Evolutionary conservation across 2,113 vertebrate genomes (phyloP).

Genomic region (Brachirus orientalis): DNA sequence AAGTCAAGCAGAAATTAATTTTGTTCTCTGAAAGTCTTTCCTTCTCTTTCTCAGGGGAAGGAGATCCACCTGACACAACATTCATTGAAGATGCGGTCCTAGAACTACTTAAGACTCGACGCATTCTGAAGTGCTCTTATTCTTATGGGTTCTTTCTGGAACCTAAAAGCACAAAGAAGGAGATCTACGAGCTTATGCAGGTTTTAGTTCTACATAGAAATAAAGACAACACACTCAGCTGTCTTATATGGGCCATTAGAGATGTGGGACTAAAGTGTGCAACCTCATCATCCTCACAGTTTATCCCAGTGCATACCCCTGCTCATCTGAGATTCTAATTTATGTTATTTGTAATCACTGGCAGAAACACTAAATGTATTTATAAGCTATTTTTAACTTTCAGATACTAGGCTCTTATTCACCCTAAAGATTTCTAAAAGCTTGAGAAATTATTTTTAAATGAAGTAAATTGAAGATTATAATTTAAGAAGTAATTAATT

Average conservation of each 20-base stretch:
- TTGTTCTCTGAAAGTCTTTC: constrained; percentile 3
- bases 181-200: constrained; percentile 99
- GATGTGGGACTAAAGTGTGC: constrained; percentile 30
- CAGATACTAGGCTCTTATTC: background rate
- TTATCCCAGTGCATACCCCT: constrained; percentile 16
- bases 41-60: constrained; percentile 84
- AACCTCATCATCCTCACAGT: constrained; percentile 19
- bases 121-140: constrained; percentile 99
- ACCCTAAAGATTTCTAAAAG: constrained; percentile 5
- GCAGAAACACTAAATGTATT: constrained; percentile 1
- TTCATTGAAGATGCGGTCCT: constrained; percentile 99
- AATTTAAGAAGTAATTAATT: background rate
- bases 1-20: constrained; percentile 15
- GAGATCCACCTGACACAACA: constrained; percentile 94
- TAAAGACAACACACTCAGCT: constrained; percentile 44
- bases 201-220: constrained; percentile 74
- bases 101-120: constrained; percentile 96
- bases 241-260: constrained; percentile 33
- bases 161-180: constrained; percentile 99
- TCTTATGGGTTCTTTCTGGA: constrained; percentile 99
- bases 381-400: constrained; percentile 15
- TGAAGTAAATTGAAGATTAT: too few relatives aligned
- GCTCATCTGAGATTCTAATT: constrained; percentile 40
- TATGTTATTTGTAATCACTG: constrained; percentile 1
- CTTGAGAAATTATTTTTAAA: constrained; percentile 6